Evolutionary conservation across 2,888 invertebrate genomes (phyloP), one percentile per base, ranked within the genome.

Genomic region (Petrophora chlorosata): DNA sequence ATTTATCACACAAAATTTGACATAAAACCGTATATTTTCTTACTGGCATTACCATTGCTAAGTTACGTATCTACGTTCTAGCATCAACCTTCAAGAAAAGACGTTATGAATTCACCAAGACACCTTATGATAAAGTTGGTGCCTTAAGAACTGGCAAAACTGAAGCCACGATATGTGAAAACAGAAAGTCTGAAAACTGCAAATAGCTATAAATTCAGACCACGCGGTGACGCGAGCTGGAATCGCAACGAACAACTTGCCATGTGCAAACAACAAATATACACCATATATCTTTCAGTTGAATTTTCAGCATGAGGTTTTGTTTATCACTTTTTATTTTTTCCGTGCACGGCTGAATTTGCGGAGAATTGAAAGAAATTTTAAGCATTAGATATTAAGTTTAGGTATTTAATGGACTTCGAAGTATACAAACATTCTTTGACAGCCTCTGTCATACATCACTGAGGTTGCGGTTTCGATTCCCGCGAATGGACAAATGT

Each of bases 161-260:
- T 73, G 69, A 65, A 70, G 63, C 65, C 67, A 62, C 76, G 81
- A 82, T 78, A 80, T 76, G 77, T 79, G 79, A 79, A 82, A 84
- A 81, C 80, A 79, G 77, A 82, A 80, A 80, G 79, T 82, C 76
- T 70, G 70, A 68, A n/a, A 73, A 65, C 76, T 75, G 79, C 78
- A 78, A 82, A 82, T 80, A 78, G 83, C 85, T 73, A 88, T 89
- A 87, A 88, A 89, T 89, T 77, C 73, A 70, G 75, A 63, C 70
- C 62, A 71, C 71, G 81, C 79, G 85, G 82, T 84, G 87, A 85
- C 84, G 81, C 73, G 71, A 69, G 70, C 79, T 79, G 76, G 82
- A 82, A 81, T 84, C 79, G 79, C 76, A 76, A 77, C 73, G 78
- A 73, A 70, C 73, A 79, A 82, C 76, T 82, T 61, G 52, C 56